A percentile compares a stretch with the other conserved stretches of the same genome.
phyloP scores from a whole-genome alignment of 2,113 vertebrate genomes.

The Silurus asotus region DNA sequence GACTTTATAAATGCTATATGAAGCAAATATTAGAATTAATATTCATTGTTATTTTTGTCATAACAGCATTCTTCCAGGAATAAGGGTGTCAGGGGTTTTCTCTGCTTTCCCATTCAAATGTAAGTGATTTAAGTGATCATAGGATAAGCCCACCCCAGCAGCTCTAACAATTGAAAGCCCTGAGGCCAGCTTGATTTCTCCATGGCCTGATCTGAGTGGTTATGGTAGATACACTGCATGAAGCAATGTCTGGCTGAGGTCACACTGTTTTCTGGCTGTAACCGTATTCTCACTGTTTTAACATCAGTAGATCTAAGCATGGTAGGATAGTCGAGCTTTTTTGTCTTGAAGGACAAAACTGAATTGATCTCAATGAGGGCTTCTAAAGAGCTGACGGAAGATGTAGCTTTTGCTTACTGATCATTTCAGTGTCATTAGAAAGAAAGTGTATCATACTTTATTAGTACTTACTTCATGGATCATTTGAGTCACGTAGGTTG shows the following conservation, averaged over 20 bases:
- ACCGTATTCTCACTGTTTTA: slow-evolving; percentile 13
- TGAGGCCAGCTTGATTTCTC: slow-evolving; percentile 9
- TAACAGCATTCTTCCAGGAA: background rate
- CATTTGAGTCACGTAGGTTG: background rate
- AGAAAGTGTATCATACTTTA: background rate
- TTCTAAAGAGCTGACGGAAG: background rate
- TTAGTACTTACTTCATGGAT: slow-evolving; percentile 8
- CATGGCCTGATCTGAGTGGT: background rate
- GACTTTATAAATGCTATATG: background rate
- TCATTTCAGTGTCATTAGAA: background rate
- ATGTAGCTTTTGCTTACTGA: background rate
- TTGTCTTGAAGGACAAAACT: slow-evolving; percentile 3
- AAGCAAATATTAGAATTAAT: background rate
- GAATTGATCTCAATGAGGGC: background rate
- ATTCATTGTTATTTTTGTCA: background rate
- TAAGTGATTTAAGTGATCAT: background rate
- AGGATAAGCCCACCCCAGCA: background rate
- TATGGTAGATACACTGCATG: background rate
- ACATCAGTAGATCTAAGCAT: slow-evolving; percentile 31
- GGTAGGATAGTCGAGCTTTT: slow-evolving; percentile 26
- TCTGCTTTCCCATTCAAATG: background rate
- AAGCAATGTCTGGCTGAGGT: background rate
- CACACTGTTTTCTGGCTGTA: background rate
- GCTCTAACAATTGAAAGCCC: background rate
- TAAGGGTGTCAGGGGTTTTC: background rate